A percentile compares a stretch with the other conserved stretches of the same genome.
Evolutionary conservation across 2,113 vertebrate genomes (phyloP).

Genomic region (Hemibagrus wyckioides): DNA sequence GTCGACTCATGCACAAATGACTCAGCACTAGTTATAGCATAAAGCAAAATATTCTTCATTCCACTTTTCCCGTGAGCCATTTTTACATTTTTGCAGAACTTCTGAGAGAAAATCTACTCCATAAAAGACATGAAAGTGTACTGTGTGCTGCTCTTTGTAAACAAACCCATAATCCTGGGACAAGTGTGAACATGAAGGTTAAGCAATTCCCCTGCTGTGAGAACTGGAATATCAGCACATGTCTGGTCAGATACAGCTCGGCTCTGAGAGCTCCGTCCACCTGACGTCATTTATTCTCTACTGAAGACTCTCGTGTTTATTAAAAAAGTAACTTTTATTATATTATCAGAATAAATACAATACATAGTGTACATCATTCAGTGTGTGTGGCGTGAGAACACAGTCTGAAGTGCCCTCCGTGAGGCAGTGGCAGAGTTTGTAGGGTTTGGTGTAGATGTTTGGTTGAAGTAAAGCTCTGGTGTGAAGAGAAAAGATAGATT

Average conservation of each 20-base stretch:
- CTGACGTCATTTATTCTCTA: neutral
- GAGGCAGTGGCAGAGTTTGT: neutral
- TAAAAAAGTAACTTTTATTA: slow-evolving; percentile 31
- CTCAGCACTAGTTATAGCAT: neutral
- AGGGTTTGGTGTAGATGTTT: neutral
- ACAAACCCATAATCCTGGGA: neutral
- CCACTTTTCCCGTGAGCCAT: neutral
- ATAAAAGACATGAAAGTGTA: neutral
- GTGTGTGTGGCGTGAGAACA: neutral
- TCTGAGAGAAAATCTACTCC: neutral
- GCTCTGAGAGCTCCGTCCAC: no score
- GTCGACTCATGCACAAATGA: neutral
- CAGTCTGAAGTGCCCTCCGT: neutral
- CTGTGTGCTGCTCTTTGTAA: neutral
- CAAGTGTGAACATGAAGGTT: slow-evolving; percentile 5
- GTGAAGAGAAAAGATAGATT: neutral
- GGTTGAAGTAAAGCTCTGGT: neutral
- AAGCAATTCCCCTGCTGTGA: neutral
- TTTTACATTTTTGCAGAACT: neutral
- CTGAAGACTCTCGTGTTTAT: neutral
- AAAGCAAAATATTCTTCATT: neutral
- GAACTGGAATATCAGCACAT: neutral
- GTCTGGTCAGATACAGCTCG: neutral
- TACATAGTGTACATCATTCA: slow-evolving; percentile 39
- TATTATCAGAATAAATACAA: slow-evolving; percentile 55